Base-by-base conservation (phyloP, 2,113 vertebrate genomes). In the Platichthys flesus region DNA sequence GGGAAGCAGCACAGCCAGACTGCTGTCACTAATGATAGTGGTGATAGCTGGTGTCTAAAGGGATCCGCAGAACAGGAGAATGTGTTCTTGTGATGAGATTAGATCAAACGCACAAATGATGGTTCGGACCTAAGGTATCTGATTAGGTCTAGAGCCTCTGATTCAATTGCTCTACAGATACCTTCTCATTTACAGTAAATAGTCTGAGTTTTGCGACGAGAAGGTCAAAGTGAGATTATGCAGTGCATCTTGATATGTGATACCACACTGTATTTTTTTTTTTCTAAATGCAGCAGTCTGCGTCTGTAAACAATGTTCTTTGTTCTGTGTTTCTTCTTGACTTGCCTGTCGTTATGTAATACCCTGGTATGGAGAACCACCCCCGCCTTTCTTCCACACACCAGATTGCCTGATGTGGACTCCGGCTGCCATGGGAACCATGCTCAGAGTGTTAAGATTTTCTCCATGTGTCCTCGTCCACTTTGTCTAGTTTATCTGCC, bases 11-110 rank as follows among this genome's bases (percentile, higher is more conserved):
- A 51, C 47, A 5, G 18, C 16, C 14, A 51, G 47, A 18, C 28
- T 67, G 51, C 63, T 78, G 35, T 79, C 66, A 57, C 31, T 51
- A 51, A 24, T 31, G 66, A 64, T 52, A 56, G 58, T 6, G 1
- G 47, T 28, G 49, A 47, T 71, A 35, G 68, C 15, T 13, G 6
- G 9, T 31, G 45, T 52, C 60, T 68, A 2, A n/a, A 54, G 56
- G 56, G 15, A 5, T 49, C 45, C 15, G 15, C 14, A 49, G 45
- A 15, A 18, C 16, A 23, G 59, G 42, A 75, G 42, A 52, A 24
- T 23, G 37, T 16, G 54, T 16, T 67, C 49, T 78, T 64, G 28
- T 81, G 84, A 90, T 71, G 59, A 76, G 70, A 88, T 85, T 84
- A 82, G 47, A 63, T 12, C 23, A 37, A 51, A 51, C 74, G 77